A percentile compares a stretch with the other conserved stretches of the same genome.
Evolutionary conservation across 2,797 vertebrate genomes (phyloP).

Genomic region (Dipus sagitta): DNA sequence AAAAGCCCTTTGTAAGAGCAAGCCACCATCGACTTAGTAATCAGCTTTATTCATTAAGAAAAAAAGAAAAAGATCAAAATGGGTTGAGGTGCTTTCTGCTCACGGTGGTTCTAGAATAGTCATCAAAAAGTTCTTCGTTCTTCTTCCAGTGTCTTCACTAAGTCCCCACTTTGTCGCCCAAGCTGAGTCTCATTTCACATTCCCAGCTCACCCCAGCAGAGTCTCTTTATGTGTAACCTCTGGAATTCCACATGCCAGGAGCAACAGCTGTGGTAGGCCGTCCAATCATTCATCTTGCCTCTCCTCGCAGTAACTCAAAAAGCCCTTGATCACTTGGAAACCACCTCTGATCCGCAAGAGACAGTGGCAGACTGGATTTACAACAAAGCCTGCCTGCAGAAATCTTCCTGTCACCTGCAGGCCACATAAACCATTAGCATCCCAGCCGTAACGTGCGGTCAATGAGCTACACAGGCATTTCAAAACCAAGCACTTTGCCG

Average conservation of each 20-base stretch:
- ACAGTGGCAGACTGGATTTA: slow-evolving; percentile 77
- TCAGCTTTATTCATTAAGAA: not conserved
- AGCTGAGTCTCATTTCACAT: slow-evolving; percentile 45
- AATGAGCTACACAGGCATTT: not conserved
- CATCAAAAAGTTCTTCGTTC: not conserved
- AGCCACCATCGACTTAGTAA: slow-evolving; percentile 25
- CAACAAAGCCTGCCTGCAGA: slow-evolving; percentile 83
- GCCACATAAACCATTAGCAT: slow-evolving; percentile 72
- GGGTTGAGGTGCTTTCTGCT: no score
- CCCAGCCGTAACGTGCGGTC: slow-evolving; percentile 56
- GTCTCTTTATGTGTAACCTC: slow-evolving; percentile 59
- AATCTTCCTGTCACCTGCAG: slow-evolving; percentile 80
- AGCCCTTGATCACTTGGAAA: slow-evolving; percentile 70
- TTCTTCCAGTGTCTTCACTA: not conserved
- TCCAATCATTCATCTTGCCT: slow-evolving; percentile 78
- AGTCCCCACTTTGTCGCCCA: not conserved
- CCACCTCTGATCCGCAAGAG: slow-evolving; percentile 73
- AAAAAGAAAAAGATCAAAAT: not conserved
- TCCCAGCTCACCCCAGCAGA: not conserved
- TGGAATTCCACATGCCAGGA: slow-evolving; percentile 36
- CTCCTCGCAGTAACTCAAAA: slow-evolving; percentile 78
- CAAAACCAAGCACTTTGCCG: slow-evolving; percentile 53
- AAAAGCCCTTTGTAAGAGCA: not conserved
- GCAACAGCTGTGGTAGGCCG: slow-evolving; percentile 77
- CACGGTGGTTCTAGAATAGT: not conserved